A percentile compares a stretch with the other conserved stretches of the same genome.
phyloP scores from a whole-genome alignment of 2,797 vertebrate genomes.

The Limosa lapponica region DNA sequence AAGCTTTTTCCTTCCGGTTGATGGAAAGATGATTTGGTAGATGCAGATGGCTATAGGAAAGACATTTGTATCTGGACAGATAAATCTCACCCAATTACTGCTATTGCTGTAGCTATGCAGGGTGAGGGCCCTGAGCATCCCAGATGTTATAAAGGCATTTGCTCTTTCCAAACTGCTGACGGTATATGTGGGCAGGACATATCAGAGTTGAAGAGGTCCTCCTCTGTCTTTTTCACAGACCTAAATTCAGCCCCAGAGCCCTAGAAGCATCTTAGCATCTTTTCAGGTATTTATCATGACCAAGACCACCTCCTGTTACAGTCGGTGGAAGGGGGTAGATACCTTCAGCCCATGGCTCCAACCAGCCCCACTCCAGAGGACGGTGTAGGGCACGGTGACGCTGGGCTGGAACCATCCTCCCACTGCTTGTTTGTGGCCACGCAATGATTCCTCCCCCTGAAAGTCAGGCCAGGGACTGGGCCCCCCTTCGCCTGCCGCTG shows the following conservation, averaged over 20 bases:
- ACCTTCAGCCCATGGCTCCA: neutral
- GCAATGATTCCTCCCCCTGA: neutral
- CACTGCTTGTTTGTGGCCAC: neutral
- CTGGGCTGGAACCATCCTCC: neutral
- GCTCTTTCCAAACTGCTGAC: neutral
- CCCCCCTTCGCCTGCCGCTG: neutral
- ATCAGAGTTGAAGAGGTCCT: neutral
- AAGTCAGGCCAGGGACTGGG: neutral
- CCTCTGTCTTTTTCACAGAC: neutral
- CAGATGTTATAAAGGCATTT: neutral
- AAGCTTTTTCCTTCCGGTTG: accelerated
- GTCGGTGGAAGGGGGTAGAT: neutral
- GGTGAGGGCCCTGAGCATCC: neutral
- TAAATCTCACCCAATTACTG: neutral
- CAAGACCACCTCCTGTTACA: neutral
- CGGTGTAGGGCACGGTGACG: accelerated
- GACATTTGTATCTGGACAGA: neutral
- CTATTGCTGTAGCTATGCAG: neutral
- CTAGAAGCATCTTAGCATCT: neutral
- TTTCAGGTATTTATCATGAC: neutral
- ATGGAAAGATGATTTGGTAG: neutral
- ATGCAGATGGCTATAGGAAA: neutral
- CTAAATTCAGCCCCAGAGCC: neutral
- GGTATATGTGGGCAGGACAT: neutral
- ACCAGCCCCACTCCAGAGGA: neutral